A percentile compares a stretch with the other conserved stretches of the same genome.
Evolutionary conservation across 2,797 vertebrate genomes (phyloP).

Genomic region (Squalus acanthias): DNA sequence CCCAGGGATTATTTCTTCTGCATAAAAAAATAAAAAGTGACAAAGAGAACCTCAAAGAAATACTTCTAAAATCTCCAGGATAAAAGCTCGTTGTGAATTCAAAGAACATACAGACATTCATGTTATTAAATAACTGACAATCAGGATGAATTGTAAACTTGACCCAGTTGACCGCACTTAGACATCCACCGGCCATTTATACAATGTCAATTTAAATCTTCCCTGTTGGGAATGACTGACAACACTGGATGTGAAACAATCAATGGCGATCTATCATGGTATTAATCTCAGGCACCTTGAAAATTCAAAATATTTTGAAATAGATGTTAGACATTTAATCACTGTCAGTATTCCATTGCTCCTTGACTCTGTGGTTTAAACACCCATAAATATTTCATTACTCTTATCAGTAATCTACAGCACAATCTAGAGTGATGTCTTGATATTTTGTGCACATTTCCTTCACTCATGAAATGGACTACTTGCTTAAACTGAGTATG

Average conservation of each 20-base stretch:
- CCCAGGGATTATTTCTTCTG: background rate
- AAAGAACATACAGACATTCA: background rate
- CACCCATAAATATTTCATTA: constrained; percentile 58
- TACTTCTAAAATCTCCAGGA: background rate
- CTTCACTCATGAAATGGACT: background rate
- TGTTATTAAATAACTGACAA: background rate
- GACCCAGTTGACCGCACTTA: background rate
- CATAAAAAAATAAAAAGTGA: background rate
- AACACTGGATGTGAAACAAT: constrained; percentile 47
- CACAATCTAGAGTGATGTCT: constrained; percentile 46
- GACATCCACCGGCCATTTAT: background rate
- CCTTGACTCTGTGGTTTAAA: constrained; percentile 43
- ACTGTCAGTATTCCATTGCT: constrained; percentile 50
- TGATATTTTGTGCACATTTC: constrained; percentile 6
- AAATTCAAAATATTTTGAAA: constrained; percentile 50
- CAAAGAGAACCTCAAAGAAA: background rate
- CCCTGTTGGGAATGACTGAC: background rate
- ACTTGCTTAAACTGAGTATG: background rate
- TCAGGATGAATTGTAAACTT: background rate
- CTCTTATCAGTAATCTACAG: constrained; percentile 50
- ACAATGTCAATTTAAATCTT: constrained; percentile 23
- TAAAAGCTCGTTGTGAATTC: background rate
- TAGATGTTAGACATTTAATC: constrained; percentile 53
- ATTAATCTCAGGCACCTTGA: constrained; percentile 53
- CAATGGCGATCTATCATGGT: constrained; percentile 46